A percentile compares a stretch with the other conserved stretches of the same genome.
Evolutionary conservation across 1,140 invertebrate genomes (phyloP).

Genomic region (Trichomalopsis sarcophagae): DNA sequence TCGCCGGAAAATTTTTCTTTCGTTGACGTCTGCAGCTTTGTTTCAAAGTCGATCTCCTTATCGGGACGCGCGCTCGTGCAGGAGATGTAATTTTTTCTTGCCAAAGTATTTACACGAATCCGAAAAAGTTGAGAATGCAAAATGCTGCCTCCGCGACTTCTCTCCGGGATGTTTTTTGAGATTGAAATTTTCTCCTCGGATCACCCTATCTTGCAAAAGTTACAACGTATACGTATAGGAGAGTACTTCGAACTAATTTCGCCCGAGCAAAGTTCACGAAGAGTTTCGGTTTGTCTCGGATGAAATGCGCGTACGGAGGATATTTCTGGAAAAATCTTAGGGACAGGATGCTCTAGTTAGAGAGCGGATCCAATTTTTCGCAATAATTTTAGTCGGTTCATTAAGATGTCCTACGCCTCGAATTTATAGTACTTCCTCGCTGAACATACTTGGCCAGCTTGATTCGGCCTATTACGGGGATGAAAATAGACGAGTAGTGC

Average conservation of each 20-base stretch:
- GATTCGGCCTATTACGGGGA: not conserved
- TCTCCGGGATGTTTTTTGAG: not conserved
- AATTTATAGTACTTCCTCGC: not conserved
- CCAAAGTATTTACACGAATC: not conserved
- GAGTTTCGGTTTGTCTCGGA: not conserved
- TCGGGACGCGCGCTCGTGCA: too few species aligned
- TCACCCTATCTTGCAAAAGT: too few species aligned
- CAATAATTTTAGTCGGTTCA: constrained; percentile 7
- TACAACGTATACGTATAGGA: too few species aligned
- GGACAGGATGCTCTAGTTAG: not conserved
- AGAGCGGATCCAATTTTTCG: not conserved
- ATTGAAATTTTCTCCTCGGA: not conserved
- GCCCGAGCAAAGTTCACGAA: not conserved
- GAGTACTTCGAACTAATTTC: not conserved
- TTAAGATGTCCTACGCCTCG: not conserved
- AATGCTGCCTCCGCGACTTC: not conserved
- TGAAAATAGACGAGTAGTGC: not conserved
- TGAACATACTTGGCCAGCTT: not conserved
- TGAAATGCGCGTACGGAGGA: not conserved
- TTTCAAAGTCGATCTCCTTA: too few species aligned
- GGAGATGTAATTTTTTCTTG: too few species aligned
- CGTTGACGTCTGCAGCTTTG: too few species aligned
- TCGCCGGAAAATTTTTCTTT: not conserved
- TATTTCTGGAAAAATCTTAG: not conserved
- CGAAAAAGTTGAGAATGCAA: not conserved